A percentile compares a stretch with the other conserved stretches of the same genome.
Conservation (phyloP, 2,113 vertebrate species). For the Siphamia tubifer region DNA sequence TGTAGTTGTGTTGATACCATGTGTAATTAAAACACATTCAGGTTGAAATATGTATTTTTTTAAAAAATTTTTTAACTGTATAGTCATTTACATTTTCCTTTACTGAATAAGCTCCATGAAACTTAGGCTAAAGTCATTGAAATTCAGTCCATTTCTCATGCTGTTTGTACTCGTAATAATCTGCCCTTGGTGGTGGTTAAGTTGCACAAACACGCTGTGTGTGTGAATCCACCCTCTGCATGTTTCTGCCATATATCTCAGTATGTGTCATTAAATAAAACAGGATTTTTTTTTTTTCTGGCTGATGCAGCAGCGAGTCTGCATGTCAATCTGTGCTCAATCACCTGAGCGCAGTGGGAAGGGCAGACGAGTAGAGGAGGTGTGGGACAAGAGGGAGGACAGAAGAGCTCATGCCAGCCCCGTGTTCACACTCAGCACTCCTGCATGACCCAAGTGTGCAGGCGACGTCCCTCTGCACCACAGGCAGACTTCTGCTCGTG, state of each 20-base stretch:
- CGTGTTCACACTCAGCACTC: neutral
- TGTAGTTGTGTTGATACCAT: too few relatives aligned
- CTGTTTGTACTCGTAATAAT: neutral
- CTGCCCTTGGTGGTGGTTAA: neutral
- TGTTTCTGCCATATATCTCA: neutral
- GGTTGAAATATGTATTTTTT: too few relatives aligned
- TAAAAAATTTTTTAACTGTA: too few relatives aligned
- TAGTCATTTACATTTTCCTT: too few relatives aligned
- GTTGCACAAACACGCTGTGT: neutral
- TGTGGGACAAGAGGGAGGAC: neutral
- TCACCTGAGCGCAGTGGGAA: slow-evolving; percentile 32
- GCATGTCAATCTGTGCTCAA: slow-evolving; percentile 22
- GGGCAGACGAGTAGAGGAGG: neutral
- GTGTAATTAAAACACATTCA: too few relatives aligned
- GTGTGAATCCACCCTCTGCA: neutral
- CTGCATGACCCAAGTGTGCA: slow-evolving; percentile 3
- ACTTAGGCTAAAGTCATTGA: neutral
- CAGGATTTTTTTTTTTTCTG: slow-evolving; percentile 1
- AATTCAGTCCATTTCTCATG: neutral
- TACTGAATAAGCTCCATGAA: too few relatives aligned
- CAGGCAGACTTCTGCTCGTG: slow-evolving; percentile 8
- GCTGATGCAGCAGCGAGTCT: slow-evolving; percentile 24
- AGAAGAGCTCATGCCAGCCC: neutral
- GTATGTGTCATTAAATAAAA: too few relatives aligned
- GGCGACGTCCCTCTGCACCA: slow-evolving; percentile 30